These are phyloP conservation scores for Sericinus montela DNA, from an alignment of 2,888 invertebrate genomes.

Conservation along the genomic window DNA sequence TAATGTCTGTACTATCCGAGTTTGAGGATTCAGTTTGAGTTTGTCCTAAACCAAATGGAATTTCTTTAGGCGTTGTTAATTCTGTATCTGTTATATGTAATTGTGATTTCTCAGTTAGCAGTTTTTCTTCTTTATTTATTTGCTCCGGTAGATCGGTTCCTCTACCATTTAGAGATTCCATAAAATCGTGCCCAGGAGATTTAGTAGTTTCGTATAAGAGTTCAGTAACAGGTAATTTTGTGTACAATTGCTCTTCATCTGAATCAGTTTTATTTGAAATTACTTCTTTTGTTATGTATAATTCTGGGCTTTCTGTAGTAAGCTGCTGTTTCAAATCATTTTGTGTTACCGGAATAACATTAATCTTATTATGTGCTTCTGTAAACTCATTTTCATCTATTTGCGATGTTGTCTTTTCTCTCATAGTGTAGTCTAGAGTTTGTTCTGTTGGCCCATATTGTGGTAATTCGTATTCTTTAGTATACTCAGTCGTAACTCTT, in stretches of 20 bases:
- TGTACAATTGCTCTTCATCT: not conserved
- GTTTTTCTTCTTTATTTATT: not conserved
- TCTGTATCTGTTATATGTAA: not conserved
- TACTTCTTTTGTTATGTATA: constrained; percentile 1
- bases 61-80: not conserved
- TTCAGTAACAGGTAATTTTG: constrained; percentile 1
- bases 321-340: not conserved
- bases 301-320: not conserved
- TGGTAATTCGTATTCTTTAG: not conserved
- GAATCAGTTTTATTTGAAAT: not conserved
- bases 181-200: not conserved
- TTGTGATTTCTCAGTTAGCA: not conserved
- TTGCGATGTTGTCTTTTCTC: constrained; percentile 4
- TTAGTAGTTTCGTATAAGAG: not conserved
- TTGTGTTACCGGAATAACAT: not conserved
- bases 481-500: not conserved
- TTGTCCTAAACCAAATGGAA: not conserved
- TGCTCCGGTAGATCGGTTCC: constrained; percentile 10
- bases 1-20: constrained; percentile 1
- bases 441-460: constrained; percentile 3
- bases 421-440: not conserved
- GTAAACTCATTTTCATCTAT: not conserved
- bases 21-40: not conserved
- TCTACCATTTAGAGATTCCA: constrained; percentile 17
- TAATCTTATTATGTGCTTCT: constrained; percentile 1